phyloP scores from a whole-genome alignment of 2,888 invertebrate genomes.

The Smittia sp. region DNA sequence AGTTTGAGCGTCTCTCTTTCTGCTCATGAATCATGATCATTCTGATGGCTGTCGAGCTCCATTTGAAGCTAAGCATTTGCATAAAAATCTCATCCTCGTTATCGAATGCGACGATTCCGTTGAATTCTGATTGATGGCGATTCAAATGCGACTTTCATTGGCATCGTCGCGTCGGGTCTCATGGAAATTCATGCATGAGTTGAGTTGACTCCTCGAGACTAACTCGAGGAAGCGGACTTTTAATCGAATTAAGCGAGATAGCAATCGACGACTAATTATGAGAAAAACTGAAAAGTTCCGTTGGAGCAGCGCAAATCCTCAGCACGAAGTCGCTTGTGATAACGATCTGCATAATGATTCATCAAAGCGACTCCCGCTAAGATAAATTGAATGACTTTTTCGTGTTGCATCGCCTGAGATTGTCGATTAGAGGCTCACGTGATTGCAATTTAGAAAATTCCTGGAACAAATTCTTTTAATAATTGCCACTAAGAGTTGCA shows the following conservation, averaged over 20 bases:
- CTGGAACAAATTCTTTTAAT: not conserved
- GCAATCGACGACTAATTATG: too few relatives aligned
- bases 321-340: not conserved
- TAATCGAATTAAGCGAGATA: too few relatives aligned
- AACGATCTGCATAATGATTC: not conserved
- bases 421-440: not conserved
- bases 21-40: too few relatives aligned
- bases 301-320: not conserved
- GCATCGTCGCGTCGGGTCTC: too few relatives aligned
- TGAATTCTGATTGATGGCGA: not conserved
- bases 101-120: not conserved
- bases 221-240: too few relatives aligned
- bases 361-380: not conserved
- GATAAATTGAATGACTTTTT: not conserved
- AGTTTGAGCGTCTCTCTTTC: not conserved
- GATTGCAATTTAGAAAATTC: not conserved
- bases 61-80: not conserved
- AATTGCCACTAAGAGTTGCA: not conserved
- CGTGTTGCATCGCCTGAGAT: not conserved
- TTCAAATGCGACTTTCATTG: not conserved
- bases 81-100: not conserved
- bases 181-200: too few relatives aligned
- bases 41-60: too few relatives aligned
- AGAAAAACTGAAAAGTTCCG: too few relatives aligned
- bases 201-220: too few relatives aligned